Conservation (phyloP, 2,888 invertebrate genomes). For the Plemyria rubiginata region DNA sequence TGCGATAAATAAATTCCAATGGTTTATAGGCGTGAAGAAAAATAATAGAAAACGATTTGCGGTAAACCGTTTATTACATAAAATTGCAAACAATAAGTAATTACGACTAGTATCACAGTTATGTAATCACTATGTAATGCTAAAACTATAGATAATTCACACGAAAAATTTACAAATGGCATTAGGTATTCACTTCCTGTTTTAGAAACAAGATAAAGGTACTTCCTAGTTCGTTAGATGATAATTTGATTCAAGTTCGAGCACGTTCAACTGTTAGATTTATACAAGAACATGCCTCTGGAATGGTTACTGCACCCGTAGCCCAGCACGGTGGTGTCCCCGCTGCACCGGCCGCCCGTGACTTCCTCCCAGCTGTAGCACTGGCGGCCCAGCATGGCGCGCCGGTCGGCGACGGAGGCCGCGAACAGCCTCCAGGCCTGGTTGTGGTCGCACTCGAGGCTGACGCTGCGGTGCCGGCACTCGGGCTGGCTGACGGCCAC, state of each 20-base stretch:
- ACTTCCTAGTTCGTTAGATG: constrained; percentile 10
- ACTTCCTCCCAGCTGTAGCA: constrained; percentile 64
- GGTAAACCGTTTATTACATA: constrained; percentile 34
- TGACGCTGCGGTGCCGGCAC: constrained; percentile 60
- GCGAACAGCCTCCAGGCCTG: constrained; percentile 69
- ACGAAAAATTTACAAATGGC: constrained; percentile 17
- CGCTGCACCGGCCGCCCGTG: constrained; percentile 54
- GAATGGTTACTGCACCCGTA: constrained; percentile 53
- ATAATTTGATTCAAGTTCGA: constrained; percentile 18
- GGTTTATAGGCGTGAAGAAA: constrained; percentile 19
- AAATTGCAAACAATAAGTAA: constrained; percentile 35
- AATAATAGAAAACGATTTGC: constrained; percentile 33
- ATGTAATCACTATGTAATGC: constrained; percentile 37
- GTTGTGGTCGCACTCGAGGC: constrained; percentile 71
- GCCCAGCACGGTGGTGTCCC: constrained; percentile 57
- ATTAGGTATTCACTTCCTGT: constrained; percentile 20
- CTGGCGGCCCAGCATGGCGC: constrained; percentile 52
- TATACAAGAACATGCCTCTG: constrained; percentile 66
- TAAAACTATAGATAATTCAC: constrained; percentile 9
- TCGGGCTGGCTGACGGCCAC: constrained; percentile 67
- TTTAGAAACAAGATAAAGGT: not conserved
- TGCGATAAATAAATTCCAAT: not conserved
- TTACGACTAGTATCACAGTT: constrained; percentile 57
- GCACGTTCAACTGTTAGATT: constrained; percentile 42
- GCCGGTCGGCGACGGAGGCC: constrained; percentile 48